Evolutionary conservation across 2,888 invertebrate species (phyloP).

Genomic region (Taenaris catops): DNA sequence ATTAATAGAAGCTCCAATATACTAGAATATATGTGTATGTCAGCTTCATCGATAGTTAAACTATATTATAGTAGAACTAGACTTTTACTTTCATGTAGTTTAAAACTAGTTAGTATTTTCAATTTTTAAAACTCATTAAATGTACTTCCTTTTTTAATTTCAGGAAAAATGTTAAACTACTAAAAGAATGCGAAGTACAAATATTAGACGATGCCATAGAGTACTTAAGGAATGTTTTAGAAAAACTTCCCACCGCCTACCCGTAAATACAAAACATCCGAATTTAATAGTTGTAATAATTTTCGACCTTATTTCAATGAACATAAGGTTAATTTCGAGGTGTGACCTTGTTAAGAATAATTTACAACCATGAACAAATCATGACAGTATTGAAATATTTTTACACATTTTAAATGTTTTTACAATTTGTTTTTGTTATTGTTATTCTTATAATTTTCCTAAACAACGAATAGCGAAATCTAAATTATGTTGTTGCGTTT

Average conservation of each 20-base stretch:
- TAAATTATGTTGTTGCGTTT: conserved; percentile 15
- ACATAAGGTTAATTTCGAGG: conserved; percentile 11
- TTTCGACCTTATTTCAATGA: conserved; percentile 5
- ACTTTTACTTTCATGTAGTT: too few species aligned
- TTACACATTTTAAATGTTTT: conserved; percentile 15
- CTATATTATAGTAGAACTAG: too few species aligned
- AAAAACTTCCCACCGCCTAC: conserved; percentile 39
- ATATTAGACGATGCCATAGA: conserved; percentile 62
- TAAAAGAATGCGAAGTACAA: conserved; percentile 67
- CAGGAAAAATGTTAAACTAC: conserved; percentile 59
- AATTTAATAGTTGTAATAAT: conserved; percentile 5
- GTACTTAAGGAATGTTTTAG: conserved; percentile 45
- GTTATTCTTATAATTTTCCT: conserved; percentile 3
- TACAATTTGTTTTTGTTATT: conserved; percentile 19
- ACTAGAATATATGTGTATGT: too few species aligned
- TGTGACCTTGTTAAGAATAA: conserved; percentile 1
- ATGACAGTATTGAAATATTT: conserved; percentile 24
- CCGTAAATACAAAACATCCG: conserved; percentile 9
- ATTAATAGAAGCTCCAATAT: too few species aligned
- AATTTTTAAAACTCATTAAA: too few species aligned
- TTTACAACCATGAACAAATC: conserved; percentile 16
- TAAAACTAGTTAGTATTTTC: too few species aligned
- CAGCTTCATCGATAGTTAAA: too few species aligned
- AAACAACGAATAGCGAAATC: conserved; percentile 17
- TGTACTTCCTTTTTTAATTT: too few species aligned